Evolutionary conservation across 2,113 vertebrate genomes (phyloP).

Genomic region (Neogale vison): DNA sequence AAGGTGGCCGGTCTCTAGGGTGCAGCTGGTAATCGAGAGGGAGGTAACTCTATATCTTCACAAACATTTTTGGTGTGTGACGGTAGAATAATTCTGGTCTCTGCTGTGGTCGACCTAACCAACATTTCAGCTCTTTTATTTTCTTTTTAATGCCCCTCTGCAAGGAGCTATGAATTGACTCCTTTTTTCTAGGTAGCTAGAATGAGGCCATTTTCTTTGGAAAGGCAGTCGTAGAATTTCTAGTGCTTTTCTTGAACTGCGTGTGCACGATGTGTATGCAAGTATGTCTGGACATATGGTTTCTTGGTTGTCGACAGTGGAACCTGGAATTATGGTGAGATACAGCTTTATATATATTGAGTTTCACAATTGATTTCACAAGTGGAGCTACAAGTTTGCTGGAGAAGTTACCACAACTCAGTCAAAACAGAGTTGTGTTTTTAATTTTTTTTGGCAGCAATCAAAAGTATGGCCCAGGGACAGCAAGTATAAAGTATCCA

Average conservation of each 20-base stretch:
- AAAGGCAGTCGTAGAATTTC: background rate
- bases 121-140: background rate
- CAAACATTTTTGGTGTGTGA: background rate
- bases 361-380: conserved; percentile 7
- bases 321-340: conserved; percentile 17
- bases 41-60: background rate
- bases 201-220: conserved; percentile 20
- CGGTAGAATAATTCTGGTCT: background rate
- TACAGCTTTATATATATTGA: background rate
- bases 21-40: background rate
- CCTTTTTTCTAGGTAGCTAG: background rate
- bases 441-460: background rate
- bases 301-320: background rate
- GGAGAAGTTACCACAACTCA: background rate
- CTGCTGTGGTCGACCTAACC: background rate
- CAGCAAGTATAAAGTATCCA: background rate
- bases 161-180: background rate
- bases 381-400: background rate
- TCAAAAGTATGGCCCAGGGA: background rate
- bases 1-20: background rate
- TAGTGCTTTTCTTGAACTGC: background rate
- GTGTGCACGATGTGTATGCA: background rate
- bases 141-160: background rate
- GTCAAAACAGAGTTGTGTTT: background rate
- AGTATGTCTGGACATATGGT: background rate